These are phyloP conservation scores for Bombus huntii DNA, from an alignment of 1,140 invertebrate genomes.

Conservation along the genomic window DNA sequence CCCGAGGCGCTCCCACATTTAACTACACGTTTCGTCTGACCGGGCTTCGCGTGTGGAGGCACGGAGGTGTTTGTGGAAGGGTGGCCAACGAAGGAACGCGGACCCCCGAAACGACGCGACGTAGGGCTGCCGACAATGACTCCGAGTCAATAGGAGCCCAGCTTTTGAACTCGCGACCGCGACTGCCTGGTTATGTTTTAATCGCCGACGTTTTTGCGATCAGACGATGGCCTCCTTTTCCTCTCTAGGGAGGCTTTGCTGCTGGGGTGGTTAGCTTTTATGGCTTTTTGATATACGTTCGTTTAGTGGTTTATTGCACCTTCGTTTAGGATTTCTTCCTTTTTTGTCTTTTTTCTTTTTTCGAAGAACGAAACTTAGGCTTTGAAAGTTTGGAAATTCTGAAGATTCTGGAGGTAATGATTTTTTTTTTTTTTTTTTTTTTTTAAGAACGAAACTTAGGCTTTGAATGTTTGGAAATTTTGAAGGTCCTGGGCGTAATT, in stretches of 20 bases:
- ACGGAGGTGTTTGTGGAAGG: not conserved
- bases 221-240: not conserved
- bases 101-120: not conserved
- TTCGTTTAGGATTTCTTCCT: no score
- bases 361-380: not conserved
- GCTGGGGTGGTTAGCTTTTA: not conserved
- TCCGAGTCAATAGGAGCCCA: constrained; percentile 49
- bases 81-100: not conserved
- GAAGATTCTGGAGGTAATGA: no score
- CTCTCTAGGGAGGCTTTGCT: not conserved
- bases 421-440: no score
- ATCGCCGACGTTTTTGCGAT: not conserved
- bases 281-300: not conserved
- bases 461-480: no score
- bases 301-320: not conserved
- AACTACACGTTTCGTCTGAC: constrained; percentile 69
- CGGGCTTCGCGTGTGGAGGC: not conserved
- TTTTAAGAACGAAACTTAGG: no score
- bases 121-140: constrained; percentile 43
- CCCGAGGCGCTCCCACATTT: constrained; percentile 79
- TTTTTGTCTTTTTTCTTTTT: no score
- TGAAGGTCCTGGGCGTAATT: no score
- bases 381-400: not conserved
- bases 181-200: constrained; percentile 32
- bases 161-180: constrained; percentile 8